phyloP scores from a whole-genome alignment of 2,797 vertebrate genomes.

The Chiloscyllium punctatum region DNA sequence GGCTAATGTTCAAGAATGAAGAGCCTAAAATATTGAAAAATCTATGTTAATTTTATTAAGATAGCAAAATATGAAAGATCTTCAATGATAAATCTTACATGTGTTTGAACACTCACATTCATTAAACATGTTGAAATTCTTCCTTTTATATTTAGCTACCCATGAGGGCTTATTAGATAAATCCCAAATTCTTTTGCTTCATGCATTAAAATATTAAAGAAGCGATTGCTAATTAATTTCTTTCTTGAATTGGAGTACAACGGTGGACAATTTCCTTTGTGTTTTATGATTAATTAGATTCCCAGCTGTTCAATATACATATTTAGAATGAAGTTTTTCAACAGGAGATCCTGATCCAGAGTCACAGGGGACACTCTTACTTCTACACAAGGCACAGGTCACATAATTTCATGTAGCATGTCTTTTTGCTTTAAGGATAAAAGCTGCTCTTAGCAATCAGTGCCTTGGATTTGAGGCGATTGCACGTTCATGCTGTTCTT shows the following conservation, averaged over 20 bases:
- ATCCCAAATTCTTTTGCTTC: constrained; percentile 40
- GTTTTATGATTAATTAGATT: background rate
- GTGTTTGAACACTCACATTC: constrained; percentile 40
- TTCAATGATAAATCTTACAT: constrained; percentile 24
- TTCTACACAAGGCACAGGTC: background rate
- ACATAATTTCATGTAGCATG: background rate
- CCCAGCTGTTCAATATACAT: background rate
- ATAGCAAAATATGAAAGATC: background rate
- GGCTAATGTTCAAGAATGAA: background rate
- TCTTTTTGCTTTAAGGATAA: background rate
- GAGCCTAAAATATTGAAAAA: background rate
- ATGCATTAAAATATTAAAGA: constrained; percentile 37
- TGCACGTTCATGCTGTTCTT: background rate
- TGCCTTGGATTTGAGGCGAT: no score
- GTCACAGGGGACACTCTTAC: background rate
- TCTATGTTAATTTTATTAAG: constrained; percentile 1
- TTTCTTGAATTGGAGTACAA: background rate
- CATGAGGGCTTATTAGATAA: constrained; percentile 37
- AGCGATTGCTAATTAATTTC: background rate
- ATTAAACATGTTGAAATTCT: no score
- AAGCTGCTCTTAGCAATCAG: background rate
- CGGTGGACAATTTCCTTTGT: background rate
- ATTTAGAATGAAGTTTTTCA: constrained; percentile 8
- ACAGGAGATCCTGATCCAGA: background rate
- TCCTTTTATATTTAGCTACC: constrained; percentile 35